Percentiles rank a stretch among this genome's conserved stretches.
These are phyloP conservation scores for Octodonta nipae DNA, from an alignment of 2,888 invertebrate species.

Conservation along the genomic window DNA sequence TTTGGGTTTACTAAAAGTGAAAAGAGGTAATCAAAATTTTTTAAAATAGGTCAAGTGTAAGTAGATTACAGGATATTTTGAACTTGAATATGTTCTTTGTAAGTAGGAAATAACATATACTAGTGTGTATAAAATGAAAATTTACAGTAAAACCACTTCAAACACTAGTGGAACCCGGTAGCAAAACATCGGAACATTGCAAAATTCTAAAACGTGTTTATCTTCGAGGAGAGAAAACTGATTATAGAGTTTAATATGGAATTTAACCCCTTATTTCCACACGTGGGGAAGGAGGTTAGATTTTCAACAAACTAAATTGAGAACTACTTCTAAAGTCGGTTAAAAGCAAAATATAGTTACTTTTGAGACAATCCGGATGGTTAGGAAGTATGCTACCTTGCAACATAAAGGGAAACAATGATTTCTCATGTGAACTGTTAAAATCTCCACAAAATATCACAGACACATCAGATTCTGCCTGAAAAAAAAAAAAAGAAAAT, in stretches of 20 bases:
- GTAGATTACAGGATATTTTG: too few relatives aligned
- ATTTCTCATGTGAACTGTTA: slow-evolving; percentile 74
- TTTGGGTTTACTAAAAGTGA: slow-evolving; percentile 41
- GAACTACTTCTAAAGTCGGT: too few relatives aligned
- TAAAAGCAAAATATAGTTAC: too few relatives aligned
- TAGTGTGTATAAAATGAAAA: neutral
- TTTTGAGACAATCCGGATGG: slow-evolving; percentile 64
- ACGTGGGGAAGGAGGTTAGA: neutral
- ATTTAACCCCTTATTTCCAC: too few relatives aligned
- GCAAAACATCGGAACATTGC: too few relatives aligned
- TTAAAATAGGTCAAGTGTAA: neutral
- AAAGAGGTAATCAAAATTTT: neutral
- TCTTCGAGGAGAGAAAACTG: too few relatives aligned
- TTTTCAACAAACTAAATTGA: too few relatives aligned
- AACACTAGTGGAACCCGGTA: too few relatives aligned
- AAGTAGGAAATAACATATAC: too few relatives aligned
- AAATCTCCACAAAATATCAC: slow-evolving; percentile 84
- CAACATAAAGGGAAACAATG: slow-evolving; percentile 66
- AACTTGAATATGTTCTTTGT: too few relatives aligned
- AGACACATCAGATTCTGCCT: slow-evolving; percentile 40
- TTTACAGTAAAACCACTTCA: neutral
- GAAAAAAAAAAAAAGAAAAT: slow-evolving; percentile 7
- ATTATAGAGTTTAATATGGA: too few relatives aligned
- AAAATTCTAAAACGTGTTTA: too few relatives aligned
- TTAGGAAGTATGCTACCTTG: slow-evolving; percentile 48